Evolutionary conservation across 2,888 invertebrate species (phyloP), one percentile per base, ranked within the genome.

Genomic region (Drosophila trichaetosa): DNA sequence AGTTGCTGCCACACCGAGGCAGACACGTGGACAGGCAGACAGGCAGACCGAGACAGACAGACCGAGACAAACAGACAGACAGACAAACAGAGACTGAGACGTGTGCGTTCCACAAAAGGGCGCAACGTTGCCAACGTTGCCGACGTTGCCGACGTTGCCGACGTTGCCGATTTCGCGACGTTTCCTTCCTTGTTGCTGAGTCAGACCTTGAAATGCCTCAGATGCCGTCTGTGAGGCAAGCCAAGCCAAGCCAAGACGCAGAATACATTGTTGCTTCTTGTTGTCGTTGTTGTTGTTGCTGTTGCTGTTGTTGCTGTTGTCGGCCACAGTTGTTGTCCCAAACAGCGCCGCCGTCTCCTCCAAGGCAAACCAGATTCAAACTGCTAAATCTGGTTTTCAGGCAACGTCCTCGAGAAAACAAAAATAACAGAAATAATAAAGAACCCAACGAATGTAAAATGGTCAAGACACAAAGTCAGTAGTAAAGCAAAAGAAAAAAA

Each of bases 191-290:
- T 82, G 83, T 76, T 84, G 83, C 86, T 86, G 86, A 86, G 77
- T 86, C 86, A 86, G 86, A 86, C 86, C 86, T 86, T 86, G 86
- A 86, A 83, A 86, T 87, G 86, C 83, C 80, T 77, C 79, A 81
- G 79, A 80, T 85, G 56, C 56, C 29, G 83, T 83, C 83, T 85
- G 79, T 73, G 69, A 77, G 78, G 69, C 73, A 69, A 52, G 40
- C 4, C 33, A 33, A 33, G 33, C 33, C 38, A 73, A 77, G 61
- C 61, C 67, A 49, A 13, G 7, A 6, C n/a, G 1, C 54, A 31
- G 51, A 16, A 38, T 8, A 40, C 13, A 31, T 42, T 16, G 56
- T 49, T 18, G 49, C 27, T 49, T 56, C 36, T 54, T 54, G 11
- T 53, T 34, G 53, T 53, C 2, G 24, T 34, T 24, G 24, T 27